Conservation (phyloP, 2,113 vertebrate genomes). For the Abramis brama region DNA sequence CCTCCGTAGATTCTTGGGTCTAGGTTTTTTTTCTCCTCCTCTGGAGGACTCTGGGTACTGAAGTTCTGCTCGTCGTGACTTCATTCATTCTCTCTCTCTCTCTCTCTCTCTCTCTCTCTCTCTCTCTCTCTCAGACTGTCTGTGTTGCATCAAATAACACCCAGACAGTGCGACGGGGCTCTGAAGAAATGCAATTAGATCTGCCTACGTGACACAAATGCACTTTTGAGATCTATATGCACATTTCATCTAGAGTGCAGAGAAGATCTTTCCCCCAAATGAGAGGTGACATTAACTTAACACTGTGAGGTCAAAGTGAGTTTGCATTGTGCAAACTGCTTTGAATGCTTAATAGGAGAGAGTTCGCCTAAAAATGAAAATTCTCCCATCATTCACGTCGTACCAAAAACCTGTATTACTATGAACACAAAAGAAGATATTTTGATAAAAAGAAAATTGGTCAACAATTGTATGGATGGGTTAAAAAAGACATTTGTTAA, state of each 20-base stretch:
- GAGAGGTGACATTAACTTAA: neutral
- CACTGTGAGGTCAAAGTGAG: neutral
- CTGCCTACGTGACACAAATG: neutral
- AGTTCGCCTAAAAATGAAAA: neutral
- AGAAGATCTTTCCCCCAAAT: neutral
- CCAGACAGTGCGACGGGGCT: neutral
- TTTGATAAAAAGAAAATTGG: neutral
- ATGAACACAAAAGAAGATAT: neutral
- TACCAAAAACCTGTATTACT: neutral
- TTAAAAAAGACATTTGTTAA: too few relatives aligned
- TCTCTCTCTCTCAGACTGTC: neutral
- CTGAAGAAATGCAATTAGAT: slow-evolving; percentile 4
- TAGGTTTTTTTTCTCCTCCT: slow-evolving; percentile 39
- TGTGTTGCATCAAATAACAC: neutral
- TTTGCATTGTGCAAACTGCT: too few relatives aligned
- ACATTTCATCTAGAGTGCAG: neutral
- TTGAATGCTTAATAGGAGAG: too few relatives aligned
- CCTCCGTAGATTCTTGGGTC: slow-evolving; percentile 72
- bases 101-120: neutral
- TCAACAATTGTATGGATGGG: neutral
- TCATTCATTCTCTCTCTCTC: neutral
- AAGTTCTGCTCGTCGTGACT: slow-evolving; percentile 64
- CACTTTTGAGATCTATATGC: neutral
- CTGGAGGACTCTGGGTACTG: slow-evolving; percentile 71
- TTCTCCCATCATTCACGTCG: neutral